These are phyloP conservation scores for Poecilia velifera DNA, from an alignment of 2,797 vertebrate genomes.

Conservation along the genomic window DNA sequence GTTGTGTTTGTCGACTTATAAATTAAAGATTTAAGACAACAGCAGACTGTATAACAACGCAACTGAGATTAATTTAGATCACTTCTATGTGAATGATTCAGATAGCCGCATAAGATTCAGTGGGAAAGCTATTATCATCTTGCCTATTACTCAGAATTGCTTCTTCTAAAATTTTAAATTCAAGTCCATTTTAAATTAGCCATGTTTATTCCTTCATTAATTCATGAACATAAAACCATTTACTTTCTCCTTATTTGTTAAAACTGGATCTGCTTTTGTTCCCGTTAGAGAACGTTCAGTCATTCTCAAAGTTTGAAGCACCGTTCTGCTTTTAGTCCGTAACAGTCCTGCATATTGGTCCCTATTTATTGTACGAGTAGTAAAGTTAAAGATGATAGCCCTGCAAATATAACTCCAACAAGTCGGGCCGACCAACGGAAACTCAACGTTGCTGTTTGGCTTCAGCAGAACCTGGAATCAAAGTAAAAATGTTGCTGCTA, in stretches of 20 bases:
- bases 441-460: not conserved
- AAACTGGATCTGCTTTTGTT: not conserved
- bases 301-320: not conserved
- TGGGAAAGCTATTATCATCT: not conserved
- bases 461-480: not conserved
- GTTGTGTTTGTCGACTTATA: not conserved
- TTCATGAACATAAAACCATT: not conserved
- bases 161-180: not conserved
- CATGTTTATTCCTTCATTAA: not conserved
- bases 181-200: not conserved
- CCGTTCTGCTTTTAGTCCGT: not conserved
- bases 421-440: not conserved
- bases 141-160: not conserved
- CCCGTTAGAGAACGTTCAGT: not conserved
- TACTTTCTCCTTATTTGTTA: not conserved
- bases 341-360: not conserved
- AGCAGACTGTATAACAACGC: not conserved
- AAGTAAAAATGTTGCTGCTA: not conserved
- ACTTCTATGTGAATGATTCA: not conserved
- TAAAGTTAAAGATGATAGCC: not conserved
- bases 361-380: not conserved
- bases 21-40: not conserved
- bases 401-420: not conserved
- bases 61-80: not conserved
- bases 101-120: not conserved